These are phyloP conservation scores for Lithosia quadra DNA, from an alignment of 2,888 invertebrate genomes.

Conservation along the genomic window DNA sequence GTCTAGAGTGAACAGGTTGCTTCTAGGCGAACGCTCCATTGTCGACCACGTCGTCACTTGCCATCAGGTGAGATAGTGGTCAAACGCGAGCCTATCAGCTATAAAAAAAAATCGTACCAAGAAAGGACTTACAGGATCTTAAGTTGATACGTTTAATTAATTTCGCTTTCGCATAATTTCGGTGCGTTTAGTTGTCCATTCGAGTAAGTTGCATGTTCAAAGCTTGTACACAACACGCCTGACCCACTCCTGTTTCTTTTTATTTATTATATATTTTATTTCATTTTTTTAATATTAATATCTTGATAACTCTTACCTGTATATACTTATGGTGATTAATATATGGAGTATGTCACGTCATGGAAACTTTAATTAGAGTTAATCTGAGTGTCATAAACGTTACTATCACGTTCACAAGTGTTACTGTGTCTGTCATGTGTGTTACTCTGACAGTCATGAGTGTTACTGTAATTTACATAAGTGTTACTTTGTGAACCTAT, in stretches of 20 bases:
- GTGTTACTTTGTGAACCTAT: too few relatives aligned
- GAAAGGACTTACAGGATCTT: not conserved
- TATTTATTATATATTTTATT: slow-evolving; percentile 55
- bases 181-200: not conserved
- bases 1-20: too few relatives aligned
- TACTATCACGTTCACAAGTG: not conserved
- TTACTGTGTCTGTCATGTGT: not conserved
- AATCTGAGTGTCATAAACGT: not conserved
- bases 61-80: too few relatives aligned
- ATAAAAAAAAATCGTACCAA: too few relatives aligned
- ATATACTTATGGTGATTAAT: slow-evolving; percentile 50
- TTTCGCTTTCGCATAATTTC: not conserved
- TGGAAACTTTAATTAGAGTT: not conserved
- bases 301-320: slow-evolving; percentile 55
- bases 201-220: slow-evolving; percentile 13
- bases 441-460: not conserved
- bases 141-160: too few relatives aligned
- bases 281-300: slow-evolving; percentile 59
- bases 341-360: slow-evolving; percentile 33
- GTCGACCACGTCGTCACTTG: too few relatives aligned
- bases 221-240: slow-evolving; percentile 44
- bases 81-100: too few relatives aligned
- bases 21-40: too few relatives aligned
- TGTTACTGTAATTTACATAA: not conserved
- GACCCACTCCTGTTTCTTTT: slow-evolving; percentile 56